Evolutionary conservation across 1,140 invertebrate genomes (phyloP).

Genomic region (Neodiprion pinetum): DNA sequence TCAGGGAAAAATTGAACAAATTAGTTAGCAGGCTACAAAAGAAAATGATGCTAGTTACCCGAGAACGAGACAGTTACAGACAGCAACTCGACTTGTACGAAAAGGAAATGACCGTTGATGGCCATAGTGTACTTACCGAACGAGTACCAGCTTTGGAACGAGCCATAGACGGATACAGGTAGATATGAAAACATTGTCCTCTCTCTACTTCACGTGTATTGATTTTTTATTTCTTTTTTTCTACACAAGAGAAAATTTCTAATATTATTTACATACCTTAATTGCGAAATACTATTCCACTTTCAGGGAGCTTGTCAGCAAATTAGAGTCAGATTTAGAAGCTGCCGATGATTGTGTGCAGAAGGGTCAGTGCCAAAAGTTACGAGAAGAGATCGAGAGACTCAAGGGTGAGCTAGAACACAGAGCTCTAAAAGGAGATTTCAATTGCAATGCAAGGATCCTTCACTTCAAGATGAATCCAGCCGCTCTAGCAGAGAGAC

Average conservation of each 20-base stretch:
- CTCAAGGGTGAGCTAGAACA: conserved; percentile 72
- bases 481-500: conserved; percentile 69
- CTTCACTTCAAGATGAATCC: conserved; percentile 79
- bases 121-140: conserved; percentile 39
- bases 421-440: conserved; percentile 67
- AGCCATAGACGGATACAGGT: conserved; percentile 53
- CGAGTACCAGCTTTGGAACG: conserved; percentile 52
- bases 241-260: conserved; percentile 9
- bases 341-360: conserved; percentile 40
- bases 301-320: conserved; percentile 69
- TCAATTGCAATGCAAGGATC: conserved; percentile 63
- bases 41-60: conserved; percentile 70
- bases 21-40: conserved; percentile 61
- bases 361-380: conserved; percentile 46
- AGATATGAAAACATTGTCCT: conserved; percentile 4
- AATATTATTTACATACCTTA: neutral
- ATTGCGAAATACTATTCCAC: neutral
- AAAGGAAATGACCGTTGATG: conserved; percentile 68
- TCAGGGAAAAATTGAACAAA: conserved; percentile 55
- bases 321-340: conserved; percentile 71
- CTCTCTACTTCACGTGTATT: conserved; percentile 9
- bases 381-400: conserved; percentile 69
- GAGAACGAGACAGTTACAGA: conserved; percentile 79
- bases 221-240: conserved; percentile 8
- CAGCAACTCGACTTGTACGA: conserved; percentile 83